Evolutionary conservation across 2,797 vertebrate species (phyloP), one percentile per base, ranked within the genome.

Genomic region (Microctenopoma steveboyesi): DNA sequence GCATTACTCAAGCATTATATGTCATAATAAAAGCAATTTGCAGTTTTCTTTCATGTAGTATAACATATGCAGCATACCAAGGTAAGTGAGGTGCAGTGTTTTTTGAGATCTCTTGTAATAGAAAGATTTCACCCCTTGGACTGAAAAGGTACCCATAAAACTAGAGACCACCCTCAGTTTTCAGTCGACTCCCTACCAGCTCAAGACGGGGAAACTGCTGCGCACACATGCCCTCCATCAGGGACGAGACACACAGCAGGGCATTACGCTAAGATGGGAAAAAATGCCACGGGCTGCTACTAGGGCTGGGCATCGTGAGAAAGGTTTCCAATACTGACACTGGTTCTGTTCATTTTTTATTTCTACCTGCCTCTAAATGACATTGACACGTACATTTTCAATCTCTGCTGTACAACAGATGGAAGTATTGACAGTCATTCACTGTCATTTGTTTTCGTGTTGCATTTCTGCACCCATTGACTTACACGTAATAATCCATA

Each of bases 71-170:
- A 96, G 96, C 96, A 97, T 96, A 94, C 93, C 91, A 94, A 96
- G 95, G 95, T 95, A 95, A 94, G 92, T 95, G 96, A 97, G 95
- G 96, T 96, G 95, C 93, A 94, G 91, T 93, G 94, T 95, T 95
- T 94, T 69, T 45, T 86, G 86, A 89, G 90, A 92, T 93, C 86
- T 93, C 86, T 88, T 88, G 60, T 86, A 86, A 85, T 91, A 90
- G 90, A 89, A 91, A 91, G 87, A 74, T 76, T 86, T 88, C 74
- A 76, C 85, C 89, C 92, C 89, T 85, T 75, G 84, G 88, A 92
- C 59, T 65, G 78, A 93, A 86, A 88, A 87, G 93, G 93, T 83
- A 89, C 91, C 93, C 92, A 89, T 86, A 89, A 93, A 93, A 91
- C 86, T 69, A 79, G 86, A 85, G 55, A 64, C 65, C 69, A 60